Percentiles rank a stretch among this genome's conserved stretches.
These are phyloP conservation scores for Reticulitermes speratus DNA, from an alignment of 1,140 invertebrate species.

Conservation along the genomic window DNA sequence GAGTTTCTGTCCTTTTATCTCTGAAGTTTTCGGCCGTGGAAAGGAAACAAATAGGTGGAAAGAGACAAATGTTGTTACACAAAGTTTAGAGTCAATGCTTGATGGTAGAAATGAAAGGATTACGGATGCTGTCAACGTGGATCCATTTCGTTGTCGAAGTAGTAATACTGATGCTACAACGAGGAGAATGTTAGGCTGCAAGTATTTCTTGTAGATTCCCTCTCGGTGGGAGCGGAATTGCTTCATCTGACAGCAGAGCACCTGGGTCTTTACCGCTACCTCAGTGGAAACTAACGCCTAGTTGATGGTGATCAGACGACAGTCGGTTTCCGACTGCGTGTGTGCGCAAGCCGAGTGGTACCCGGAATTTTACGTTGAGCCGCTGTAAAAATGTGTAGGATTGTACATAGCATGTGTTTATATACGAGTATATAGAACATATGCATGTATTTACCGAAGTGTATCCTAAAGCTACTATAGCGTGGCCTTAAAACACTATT, in stretches of 20 bases:
- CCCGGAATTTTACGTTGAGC: too few relatives aligned
- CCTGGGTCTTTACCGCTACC: neutral
- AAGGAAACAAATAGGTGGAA: neutral
- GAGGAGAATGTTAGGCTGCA: neutral
- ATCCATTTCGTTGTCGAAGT: neutral
- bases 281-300: neutral
- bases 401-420: too few relatives aligned
- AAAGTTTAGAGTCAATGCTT: neutral
- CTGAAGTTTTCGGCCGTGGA: neutral
- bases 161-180: neutral
- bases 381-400: too few relatives aligned
- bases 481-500: too few relatives aligned
- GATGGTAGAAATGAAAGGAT: neutral
- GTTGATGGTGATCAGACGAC: too few relatives aligned
- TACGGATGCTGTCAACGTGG: neutral
- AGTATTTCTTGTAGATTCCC: neutral
- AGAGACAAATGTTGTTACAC: neutral
- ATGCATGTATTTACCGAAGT: too few relatives aligned
- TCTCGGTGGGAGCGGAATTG: neutral
- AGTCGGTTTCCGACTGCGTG: too few relatives aligned
- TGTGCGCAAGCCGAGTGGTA: too few relatives aligned
- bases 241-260: neutral
- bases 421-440: too few relatives aligned
- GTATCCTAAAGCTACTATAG: too few relatives aligned
- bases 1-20: neutral